Evolutionary conservation across 2,113 vertebrate species (phyloP).

Genomic region (Alligator mississippiensis): DNA sequence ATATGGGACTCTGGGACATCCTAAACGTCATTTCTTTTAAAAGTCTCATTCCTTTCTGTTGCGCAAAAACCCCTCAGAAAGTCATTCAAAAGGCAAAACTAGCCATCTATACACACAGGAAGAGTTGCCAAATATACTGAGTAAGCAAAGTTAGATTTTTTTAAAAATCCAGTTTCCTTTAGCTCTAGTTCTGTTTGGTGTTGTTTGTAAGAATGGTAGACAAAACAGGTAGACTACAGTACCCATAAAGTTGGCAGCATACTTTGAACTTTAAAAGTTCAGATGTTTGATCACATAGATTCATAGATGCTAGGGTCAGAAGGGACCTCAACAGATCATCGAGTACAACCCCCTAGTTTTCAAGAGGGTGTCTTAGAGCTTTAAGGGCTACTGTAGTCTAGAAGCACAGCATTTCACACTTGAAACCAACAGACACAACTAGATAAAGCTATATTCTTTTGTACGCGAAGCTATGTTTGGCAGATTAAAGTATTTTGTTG

Average conservation of each 20-base stretch:
- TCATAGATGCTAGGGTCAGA: too few relatives aligned
- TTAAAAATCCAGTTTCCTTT: conserved; percentile 2
- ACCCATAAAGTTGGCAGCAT: not conserved
- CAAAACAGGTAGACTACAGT: not conserved
- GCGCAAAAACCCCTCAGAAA: too few relatives aligned
- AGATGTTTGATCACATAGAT: not conserved
- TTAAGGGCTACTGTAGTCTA: not conserved
- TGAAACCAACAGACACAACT: not conserved
- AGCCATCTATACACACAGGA: not conserved
- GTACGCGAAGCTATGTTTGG: not conserved
- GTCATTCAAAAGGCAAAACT: too few relatives aligned
- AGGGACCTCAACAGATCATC: too few relatives aligned
- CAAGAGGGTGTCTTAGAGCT: not conserved
- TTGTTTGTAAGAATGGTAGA: not conserved
- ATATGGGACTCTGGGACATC: too few relatives aligned
- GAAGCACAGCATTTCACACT: conserved; percentile 9
- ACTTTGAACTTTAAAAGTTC: conserved; percentile 9
- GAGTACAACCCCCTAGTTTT: too few relatives aligned
- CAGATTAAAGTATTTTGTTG: not conserved
- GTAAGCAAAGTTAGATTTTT: not conserved
- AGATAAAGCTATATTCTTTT: not conserved
- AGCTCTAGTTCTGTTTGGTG: not conserved
- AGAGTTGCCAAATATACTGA: not conserved
- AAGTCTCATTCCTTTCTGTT: too few relatives aligned
- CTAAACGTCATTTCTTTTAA: too few relatives aligned